Percentiles rank a stretch among this genome's conserved stretches.
Conservation (phyloP, 2,113 vertebrate genomes). For the Origma solitaria region DNA sequence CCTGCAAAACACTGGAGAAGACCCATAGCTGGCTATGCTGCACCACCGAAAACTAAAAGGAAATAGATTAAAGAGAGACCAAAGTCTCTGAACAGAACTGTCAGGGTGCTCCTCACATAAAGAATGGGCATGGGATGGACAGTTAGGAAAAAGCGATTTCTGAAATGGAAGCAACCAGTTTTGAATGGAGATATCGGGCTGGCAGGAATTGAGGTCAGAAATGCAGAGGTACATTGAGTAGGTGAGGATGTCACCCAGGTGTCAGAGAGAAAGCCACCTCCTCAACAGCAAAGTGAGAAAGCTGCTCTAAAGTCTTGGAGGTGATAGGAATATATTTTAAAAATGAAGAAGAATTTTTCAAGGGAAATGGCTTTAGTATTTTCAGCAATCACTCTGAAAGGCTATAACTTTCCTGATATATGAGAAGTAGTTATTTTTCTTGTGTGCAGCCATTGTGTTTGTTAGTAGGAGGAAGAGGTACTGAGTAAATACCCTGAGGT, state of each 20-base stretch:
- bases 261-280: neutral
- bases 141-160: neutral
- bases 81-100: neutral
- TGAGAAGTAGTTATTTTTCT: neutral
- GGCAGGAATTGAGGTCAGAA: neutral
- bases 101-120: neutral
- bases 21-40: neutral
- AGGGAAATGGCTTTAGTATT: neutral
- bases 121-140: neutral
- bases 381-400: neutral
- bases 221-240: neutral
- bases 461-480: neutral
- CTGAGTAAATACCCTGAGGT: neutral
- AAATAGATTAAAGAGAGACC: neutral
- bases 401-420: neutral
- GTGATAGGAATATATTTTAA: neutral
- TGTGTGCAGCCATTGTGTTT: accelerated
- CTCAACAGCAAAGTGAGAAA: neutral
- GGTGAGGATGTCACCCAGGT: neutral
- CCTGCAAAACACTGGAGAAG: neutral
- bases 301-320: neutral
- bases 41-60: neutral
- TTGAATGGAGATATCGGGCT: neutral
- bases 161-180: neutral
- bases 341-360: neutral